Conservation (phyloP, 2,888 invertebrate genomes). For the Rotaria socialis region DNA sequence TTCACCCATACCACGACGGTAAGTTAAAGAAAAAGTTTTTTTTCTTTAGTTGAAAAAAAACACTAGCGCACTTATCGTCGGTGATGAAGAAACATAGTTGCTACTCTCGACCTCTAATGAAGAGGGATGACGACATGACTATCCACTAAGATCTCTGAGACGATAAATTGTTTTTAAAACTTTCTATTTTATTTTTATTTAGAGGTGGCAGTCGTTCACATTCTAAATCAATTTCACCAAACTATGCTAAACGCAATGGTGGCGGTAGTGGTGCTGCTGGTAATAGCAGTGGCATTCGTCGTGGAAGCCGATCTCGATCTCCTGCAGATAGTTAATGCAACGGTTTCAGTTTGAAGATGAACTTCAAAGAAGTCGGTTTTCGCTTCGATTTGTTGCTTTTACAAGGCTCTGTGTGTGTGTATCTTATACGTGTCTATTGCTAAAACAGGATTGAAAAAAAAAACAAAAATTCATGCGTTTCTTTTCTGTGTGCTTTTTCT, state of each 20-base stretch:
- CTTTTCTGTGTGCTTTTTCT: background rate
- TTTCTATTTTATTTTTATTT: background rate
- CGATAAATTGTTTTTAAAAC: background rate
- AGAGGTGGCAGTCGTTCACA: constrained; percentile 8
- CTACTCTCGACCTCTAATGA: background rate
- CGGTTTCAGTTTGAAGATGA: background rate
- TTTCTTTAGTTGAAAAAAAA: no score
- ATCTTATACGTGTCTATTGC: background rate
- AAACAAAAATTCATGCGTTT: background rate
- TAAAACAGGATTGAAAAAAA: background rate
- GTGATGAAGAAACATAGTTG: constrained; percentile 29
- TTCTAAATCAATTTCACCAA: constrained; percentile 9
- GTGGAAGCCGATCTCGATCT: background rate
- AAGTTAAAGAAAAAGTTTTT: background rate
- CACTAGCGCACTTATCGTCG: background rate
- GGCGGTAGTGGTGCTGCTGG: background rate
- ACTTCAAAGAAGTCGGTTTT: background rate
- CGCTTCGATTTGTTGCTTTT: background rate
- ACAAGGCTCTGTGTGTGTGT: background rate
- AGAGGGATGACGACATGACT: background rate
- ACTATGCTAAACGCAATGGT: background rate
- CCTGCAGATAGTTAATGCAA: background rate
- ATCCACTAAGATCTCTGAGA: constrained; percentile 39
- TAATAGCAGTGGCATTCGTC: background rate
- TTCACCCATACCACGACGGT: constrained; percentile 20